Evolutionary conservation across 2,888 invertebrate species (phyloP).

Genomic region (Drosophila kuntzei): DNA sequence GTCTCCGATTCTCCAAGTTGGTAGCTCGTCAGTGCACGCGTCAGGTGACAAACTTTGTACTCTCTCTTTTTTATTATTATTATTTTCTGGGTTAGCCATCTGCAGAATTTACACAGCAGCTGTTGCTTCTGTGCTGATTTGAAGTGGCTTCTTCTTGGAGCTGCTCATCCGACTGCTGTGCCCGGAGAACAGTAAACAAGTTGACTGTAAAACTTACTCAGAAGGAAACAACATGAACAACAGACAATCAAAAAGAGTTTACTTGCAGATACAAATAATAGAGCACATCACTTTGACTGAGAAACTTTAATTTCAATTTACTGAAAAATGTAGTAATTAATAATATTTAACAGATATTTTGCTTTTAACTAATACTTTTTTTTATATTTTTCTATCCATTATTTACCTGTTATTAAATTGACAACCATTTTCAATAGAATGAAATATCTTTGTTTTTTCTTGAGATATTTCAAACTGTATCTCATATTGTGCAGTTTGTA

Average conservation of each 20-base stretch:
- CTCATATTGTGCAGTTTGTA: no score
- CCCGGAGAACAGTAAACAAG: conserved; percentile 55
- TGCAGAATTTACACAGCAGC: conserved; percentile 43
- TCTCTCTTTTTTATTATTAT: conserved; percentile 12
- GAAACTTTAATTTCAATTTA: neutral
- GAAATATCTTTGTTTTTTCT: no score
- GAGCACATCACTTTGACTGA: neutral
- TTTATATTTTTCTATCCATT: no score
- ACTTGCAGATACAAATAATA: neutral
- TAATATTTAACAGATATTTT: neutral
- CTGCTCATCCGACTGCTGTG: conserved; percentile 19
- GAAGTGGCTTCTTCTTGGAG: conserved; percentile 45
- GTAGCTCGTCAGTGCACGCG: conserved; percentile 69
- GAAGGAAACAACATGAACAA: conserved; percentile 33
- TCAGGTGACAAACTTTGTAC: conserved; percentile 72
- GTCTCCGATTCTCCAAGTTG: conserved; percentile 31
- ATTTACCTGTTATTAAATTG: no score
- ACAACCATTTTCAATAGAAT: no score
- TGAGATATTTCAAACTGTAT: no score
- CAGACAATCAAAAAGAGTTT: conserved; percentile 20
- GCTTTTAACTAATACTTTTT: no score
- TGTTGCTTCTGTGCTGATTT: conserved; percentile 62
- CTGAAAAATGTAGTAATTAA: no score
- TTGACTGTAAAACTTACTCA: conserved; percentile 60
- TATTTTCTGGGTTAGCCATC: conserved; percentile 30